Percentiles rank a stretch among this genome's conserved stretches.
Conservation (phyloP, 2,888 invertebrate genomes). For the Augiades crinisus region DNA sequence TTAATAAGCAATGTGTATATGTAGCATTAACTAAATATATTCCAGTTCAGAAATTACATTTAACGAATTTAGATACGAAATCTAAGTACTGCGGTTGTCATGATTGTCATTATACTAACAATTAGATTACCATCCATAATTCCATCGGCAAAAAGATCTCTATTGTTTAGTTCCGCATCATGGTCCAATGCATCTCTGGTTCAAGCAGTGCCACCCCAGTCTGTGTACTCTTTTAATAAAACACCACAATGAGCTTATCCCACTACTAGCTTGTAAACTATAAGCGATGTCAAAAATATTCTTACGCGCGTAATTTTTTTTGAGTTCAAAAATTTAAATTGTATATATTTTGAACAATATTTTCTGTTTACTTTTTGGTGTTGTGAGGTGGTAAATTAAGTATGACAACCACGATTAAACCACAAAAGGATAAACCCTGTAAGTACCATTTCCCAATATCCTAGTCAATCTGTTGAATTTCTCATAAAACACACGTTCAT, state of each 20-base stretch:
- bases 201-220: slow-evolving; percentile 22
- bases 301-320: no score
- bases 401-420: slow-evolving; percentile 58
- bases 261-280: not conserved
- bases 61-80: not conserved
- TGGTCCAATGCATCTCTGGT: slow-evolving; percentile 11
- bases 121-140: slow-evolving; percentile 18
- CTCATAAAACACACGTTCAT: no score
- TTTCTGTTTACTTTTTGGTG: slow-evolving; percentile 8
- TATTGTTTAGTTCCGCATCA: slow-evolving; percentile 23
- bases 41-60: no score
- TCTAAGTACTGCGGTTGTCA: not conserved
- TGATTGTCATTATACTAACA: slow-evolving; percentile 1
- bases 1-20: no score
- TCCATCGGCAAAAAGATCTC: slow-evolving; percentile 11
- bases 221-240: slow-evolving; percentile 34
- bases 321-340: slow-evolving; percentile 20
- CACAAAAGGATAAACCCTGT: slow-evolving; percentile 63
- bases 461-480: no score
- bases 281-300: not conserved
- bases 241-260: not conserved
- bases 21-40: no score
- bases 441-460: slow-evolving; percentile 41
- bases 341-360: slow-evolving; percentile 8
- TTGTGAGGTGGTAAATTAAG: slow-evolving; percentile 26